phyloP scores from a whole-genome alignment of 2,797 vertebrate genomes.

The Rhincodon typus region DNA sequence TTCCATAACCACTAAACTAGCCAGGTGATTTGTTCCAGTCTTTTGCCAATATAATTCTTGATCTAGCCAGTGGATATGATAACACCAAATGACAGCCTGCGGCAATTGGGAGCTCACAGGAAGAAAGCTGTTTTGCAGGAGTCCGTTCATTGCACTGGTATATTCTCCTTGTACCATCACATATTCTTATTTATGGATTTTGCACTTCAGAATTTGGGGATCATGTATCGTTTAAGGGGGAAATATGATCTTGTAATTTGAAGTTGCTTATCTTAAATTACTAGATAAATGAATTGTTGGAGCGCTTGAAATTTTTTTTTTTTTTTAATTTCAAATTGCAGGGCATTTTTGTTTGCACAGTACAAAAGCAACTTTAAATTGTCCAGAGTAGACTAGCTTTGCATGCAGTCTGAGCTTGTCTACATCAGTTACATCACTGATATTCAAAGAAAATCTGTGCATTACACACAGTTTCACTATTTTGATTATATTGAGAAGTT shows the following conservation, averaged over 20 bases:
- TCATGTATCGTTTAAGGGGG: not conserved
- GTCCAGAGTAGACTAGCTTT: not conserved
- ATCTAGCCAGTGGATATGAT: not conserved
- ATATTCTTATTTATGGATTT: not conserved
- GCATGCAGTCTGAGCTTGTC: not conserved
- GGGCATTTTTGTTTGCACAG: not conserved
- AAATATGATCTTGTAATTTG: not conserved
- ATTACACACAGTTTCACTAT: not conserved
- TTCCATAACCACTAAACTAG: not conserved
- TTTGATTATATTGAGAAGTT: not conserved
- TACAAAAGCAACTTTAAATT: not conserved
- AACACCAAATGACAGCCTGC: not conserved
- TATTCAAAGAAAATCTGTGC: not conserved
- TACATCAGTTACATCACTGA: not conserved
- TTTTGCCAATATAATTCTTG: not conserved
- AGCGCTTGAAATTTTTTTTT: not conserved
- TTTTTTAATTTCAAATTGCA: not conserved
- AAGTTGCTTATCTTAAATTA: not conserved
- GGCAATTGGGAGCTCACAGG: not conserved
- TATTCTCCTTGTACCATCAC: not conserved
- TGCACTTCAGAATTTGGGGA: not conserved
- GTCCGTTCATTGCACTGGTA: not conserved
- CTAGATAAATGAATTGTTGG: not conserved
- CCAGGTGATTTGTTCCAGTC: not conserved
- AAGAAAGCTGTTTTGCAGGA: not conserved